phyloP scores from a whole-genome alignment of 2,888 invertebrate species.

The Euphydryas editha region DNA sequence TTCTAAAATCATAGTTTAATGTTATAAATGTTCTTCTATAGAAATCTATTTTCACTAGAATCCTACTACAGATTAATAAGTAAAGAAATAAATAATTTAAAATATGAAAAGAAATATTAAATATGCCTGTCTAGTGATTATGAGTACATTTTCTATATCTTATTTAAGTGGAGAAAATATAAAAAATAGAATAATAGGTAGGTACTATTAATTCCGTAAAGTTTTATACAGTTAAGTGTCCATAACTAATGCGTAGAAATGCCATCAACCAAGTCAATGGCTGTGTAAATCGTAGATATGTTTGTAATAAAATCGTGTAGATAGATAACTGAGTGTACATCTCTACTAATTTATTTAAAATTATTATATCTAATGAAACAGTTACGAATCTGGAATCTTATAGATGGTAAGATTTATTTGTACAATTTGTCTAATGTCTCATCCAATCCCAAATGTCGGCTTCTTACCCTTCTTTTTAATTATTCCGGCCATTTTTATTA shows the following conservation, averaged over 20 bases:
- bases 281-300: conserved; percentile 41
- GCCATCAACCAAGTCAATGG: conserved; percentile 42
- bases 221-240: conserved; percentile 23
- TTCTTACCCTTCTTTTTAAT: conserved; percentile 64
- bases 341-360: conserved; percentile 9
- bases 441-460: conserved; percentile 13
- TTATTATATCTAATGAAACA: neutral
- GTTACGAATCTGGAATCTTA: neutral
- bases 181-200: neutral
- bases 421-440: too few species aligned
- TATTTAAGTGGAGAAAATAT: neutral
- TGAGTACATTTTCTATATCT: conserved; percentile 6
- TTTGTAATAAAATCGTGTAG: conserved; percentile 37
- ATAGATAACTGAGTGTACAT: conserved; percentile 33
- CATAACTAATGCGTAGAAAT: conserved; percentile 33
- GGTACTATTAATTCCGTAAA: conserved; percentile 12
- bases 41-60: conserved; percentile 19
- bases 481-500: conserved; percentile 82
- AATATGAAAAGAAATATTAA: neutral
- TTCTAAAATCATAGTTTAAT: conserved; percentile 27
- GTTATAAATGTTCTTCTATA: conserved; percentile 21
- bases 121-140: conserved; percentile 1
- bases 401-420: neutral
- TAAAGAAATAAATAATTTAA: neutral
- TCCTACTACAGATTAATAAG: neutral